Conservation (phyloP, 2,797 vertebrate species). For the Squalus acanthias region DNA sequence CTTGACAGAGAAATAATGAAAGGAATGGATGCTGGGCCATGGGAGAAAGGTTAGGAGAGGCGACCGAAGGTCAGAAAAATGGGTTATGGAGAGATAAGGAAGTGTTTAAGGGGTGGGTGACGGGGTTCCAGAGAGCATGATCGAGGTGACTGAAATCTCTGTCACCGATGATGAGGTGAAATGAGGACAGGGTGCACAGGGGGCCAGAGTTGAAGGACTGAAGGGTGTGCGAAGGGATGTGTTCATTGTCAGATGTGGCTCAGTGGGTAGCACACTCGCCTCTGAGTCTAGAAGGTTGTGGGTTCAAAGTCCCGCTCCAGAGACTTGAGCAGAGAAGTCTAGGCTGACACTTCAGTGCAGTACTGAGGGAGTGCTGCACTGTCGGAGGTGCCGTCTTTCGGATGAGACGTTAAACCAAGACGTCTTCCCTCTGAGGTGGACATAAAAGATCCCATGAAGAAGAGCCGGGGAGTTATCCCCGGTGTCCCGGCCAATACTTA, state of each 20-base stretch:
- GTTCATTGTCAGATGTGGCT: neutral
- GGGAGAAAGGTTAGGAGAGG: neutral
- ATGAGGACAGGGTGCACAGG: neutral
- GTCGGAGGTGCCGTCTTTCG: too few relatives aligned
- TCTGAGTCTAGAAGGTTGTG: too few relatives aligned
- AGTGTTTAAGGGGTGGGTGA: neutral
- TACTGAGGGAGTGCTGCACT: too few relatives aligned
- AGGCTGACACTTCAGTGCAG: too few relatives aligned
- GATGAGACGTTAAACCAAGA: too few relatives aligned
- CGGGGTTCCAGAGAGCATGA: neutral
- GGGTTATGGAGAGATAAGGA: neutral
- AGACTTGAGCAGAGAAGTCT: too few relatives aligned
- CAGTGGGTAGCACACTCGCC: too few relatives aligned
- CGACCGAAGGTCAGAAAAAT: neutral
- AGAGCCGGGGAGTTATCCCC: too few relatives aligned
- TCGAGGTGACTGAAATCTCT: neutral
- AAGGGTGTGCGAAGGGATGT: neutral
- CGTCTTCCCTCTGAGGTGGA: too few relatives aligned
- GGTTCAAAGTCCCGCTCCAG: too few relatives aligned
- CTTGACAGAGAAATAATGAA: neutral
- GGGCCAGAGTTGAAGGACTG: neutral
- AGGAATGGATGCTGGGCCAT: neutral
- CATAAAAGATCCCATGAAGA: too few relatives aligned
- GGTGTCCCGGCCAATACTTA: too few relatives aligned
- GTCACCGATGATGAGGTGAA: neutral